Evolutionary conservation across 2,113 vertebrate genomes (phyloP), one percentile per base, ranked within the genome.

Genomic region (Thymallus thymallus): DNA sequence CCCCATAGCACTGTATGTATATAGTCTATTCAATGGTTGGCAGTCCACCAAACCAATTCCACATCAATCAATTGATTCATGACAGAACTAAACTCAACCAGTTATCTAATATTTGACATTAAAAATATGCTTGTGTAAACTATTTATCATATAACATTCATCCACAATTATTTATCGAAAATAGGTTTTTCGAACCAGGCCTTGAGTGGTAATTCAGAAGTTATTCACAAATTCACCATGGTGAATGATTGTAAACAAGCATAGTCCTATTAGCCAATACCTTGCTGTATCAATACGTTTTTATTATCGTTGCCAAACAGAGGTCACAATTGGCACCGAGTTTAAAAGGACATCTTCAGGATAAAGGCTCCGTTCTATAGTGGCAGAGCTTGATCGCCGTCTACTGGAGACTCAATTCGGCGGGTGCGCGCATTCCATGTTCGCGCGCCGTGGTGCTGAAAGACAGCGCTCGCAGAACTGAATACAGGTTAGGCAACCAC

Each of bases 321-420:
- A 22, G 56, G 56, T 60, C 56, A 60, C 56, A 60, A 60, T 23
- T 60, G 13, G 23, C 56, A 60, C n/a, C 18, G 16, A 60, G n/a
- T 23, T 23, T 60, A 16, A 60, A 22, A 10, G 56, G n/a, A 13
- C 13, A 60, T 60, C 56, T 60, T 32, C 64, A n/a, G 29, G 29
- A 18, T 18, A 66, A 41, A 30, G 64, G 16, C 16, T 35, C 30
- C 14, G 16, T 5, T 65, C 56, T 23, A 18, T 22, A 1, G 29
- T 5, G 35, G 76, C 80, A 83, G 87, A 86, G 74, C 85, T 84
- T 87, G 90, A 94, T 93, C 94, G 94, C 94, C 94, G 94, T 93
- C 94, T 95, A 86, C 92, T 92, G 94, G 94, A 73, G 32, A 71
- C 18, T 68, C 58, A 41, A 64, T 29, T 51, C 18, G 66, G 68